Evolutionary conservation across 1,140 invertebrate genomes (phyloP).

Genomic region (Magallana ariakensis): DNA sequence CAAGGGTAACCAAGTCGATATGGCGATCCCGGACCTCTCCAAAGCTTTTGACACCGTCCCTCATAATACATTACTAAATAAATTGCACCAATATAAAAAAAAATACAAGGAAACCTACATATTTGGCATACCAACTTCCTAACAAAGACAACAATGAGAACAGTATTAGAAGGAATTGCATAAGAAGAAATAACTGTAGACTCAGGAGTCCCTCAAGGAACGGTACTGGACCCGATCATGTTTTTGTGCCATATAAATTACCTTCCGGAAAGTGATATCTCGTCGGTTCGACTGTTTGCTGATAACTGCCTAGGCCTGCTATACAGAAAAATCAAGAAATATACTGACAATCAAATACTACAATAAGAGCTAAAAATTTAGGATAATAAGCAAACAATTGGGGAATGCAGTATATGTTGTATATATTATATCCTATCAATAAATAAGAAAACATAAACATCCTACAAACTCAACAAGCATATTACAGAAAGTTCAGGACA

Average conservation of each 20-base stretch:
- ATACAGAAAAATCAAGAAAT: conserved; percentile 45
- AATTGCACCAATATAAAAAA: conserved; percentile 57
- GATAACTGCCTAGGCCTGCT: conserved; percentile 58
- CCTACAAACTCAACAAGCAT: conserved; percentile 43
- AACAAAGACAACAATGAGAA: conserved; percentile 49
- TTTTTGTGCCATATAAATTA: conserved; percentile 61
- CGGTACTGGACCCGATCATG: conserved; percentile 46
- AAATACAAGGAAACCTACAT: conserved; percentile 49
- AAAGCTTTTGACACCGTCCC: conserved; percentile 62
- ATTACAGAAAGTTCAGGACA: conserved; percentile 38
- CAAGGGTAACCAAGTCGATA: conserved; percentile 43
- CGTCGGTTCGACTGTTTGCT: conserved; percentile 54
- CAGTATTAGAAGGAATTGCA: conserved; percentile 52
- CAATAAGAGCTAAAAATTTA: conserved; percentile 59
- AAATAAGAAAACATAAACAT: conserved; percentile 34
- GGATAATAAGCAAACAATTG: conserved; percentile 54
- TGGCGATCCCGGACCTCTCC: conserved; percentile 59
- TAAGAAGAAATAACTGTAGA: conserved; percentile 42
- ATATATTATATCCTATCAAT: conserved; percentile 40
- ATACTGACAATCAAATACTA: conserved; percentile 55
- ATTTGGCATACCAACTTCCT: conserved; percentile 55
- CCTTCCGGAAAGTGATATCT: conserved; percentile 56
- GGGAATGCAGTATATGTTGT: conserved; percentile 59
- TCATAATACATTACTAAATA: conserved; percentile 53
- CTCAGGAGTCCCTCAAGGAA: conserved; percentile 55